Evolutionary conservation across 30 jellyfish, hydroid and myxozoan species (phyloP), one percentile per base, ranked within the genome.

Genomic region (Aurelia sp.): DNA sequence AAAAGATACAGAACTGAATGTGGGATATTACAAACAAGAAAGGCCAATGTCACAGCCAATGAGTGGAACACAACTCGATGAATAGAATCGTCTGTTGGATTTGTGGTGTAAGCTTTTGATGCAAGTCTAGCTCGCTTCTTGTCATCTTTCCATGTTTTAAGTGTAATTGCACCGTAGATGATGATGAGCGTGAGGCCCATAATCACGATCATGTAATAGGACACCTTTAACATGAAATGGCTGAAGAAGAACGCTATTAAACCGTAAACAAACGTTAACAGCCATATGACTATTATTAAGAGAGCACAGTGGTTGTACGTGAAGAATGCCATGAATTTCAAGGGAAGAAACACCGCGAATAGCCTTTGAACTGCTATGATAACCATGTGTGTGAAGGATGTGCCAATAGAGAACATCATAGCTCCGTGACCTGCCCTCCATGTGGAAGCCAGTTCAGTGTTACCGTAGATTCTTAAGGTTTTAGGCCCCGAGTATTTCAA

Each of bases 341-440:
- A 22, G 0, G 86, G 86, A 59, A 30, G 17, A 35, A 76, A 59
- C 16, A 76, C 86, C 4, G 86, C 86, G 41, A 76, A 76, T 13
- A 76, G 63, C 18, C 86, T 40, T 18, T 76, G 86, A 4, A 76
- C 51, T 10, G 86, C 86, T 19, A 76, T 62, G 86, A 76, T 57
- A 61, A 30, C 63, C 4, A 76, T 20, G 27, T 76, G 86, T 4
- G 50, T 19, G 47, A 76, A 76, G 22, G 86, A 76, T 13, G 76
- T 55, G 16, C 86, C 86, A 51, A 76, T 44, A 18, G 76, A 31
- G 63, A 76, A 55, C 41, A 76, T 31, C 8, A 76, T 61, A 0
- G 76, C 73, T 10, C 76, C 86, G 51, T 76, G 86, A 12, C 86
- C 86, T 4, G 33, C 76, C 21, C 50, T 66, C 76, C 76, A 76